Evolutionary conservation across 1,140 invertebrate species (phyloP).

Genomic region (Goniozus legneri): DNA sequence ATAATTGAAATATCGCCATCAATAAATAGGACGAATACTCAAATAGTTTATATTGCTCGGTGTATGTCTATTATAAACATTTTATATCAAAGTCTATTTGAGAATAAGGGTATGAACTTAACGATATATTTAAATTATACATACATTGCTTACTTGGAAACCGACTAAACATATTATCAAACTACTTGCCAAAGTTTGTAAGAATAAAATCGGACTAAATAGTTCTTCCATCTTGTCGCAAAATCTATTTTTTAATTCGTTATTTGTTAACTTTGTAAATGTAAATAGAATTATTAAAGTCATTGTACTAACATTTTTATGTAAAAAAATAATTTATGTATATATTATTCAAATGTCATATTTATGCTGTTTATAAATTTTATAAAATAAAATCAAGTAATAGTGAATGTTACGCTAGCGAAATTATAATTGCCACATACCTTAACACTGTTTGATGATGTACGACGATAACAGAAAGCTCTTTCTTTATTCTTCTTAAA

Average conservation of each 20-base stretch:
- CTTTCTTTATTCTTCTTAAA: neutral
- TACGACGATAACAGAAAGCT: constrained; percentile 10
- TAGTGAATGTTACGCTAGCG: too few species aligned
- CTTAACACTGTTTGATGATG: constrained; percentile 27
- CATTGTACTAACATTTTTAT: neutral
- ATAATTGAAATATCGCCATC: constrained; percentile 35
- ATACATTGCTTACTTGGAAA: constrained; percentile 26
- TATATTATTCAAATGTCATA: too few species aligned
- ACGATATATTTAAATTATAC: constrained; percentile 6
- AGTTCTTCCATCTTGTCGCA: constrained; percentile 29
- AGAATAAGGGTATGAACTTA: neutral
- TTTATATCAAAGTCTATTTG: too few species aligned
- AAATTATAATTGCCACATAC: too few species aligned
- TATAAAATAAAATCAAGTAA: too few species aligned
- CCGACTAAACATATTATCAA: constrained; percentile 34
- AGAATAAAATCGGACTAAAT: constrained; percentile 29
- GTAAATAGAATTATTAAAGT: constrained; percentile 2
- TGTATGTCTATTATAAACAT: constrained; percentile 20
- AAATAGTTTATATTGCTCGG: constrained; percentile 20
- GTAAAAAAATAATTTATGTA: constrained; percentile 1
- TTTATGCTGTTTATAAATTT: too few species aligned
- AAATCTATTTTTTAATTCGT: constrained; percentile 20
- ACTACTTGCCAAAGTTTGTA: constrained; percentile 34
- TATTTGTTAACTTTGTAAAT: neutral
- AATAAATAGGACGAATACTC: constrained; percentile 29